These are phyloP conservation scores for Pollenia amentaria DNA, from an alignment of 2,888 invertebrate species.

Conservation along the genomic window DNA sequence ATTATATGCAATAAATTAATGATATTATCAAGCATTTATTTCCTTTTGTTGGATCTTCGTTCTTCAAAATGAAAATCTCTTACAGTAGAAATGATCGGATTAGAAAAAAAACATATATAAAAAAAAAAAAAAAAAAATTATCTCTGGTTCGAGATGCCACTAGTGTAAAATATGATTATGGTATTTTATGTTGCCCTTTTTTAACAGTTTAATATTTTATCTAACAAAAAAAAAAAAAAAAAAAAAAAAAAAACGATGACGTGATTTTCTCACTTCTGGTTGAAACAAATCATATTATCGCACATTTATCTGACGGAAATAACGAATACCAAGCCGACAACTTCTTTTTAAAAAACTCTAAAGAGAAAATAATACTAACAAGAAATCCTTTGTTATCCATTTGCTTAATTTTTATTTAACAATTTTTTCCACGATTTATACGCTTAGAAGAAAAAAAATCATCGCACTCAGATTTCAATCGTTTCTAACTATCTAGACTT, in stretches of 20 bases:
- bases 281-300: background rate
- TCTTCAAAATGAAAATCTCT: no score
- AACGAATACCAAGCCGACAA: background rate
- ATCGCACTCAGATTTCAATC: conserved; percentile 15
- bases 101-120: no score
- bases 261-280: background rate
- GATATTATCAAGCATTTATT: no score
- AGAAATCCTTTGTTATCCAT: background rate
- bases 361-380: background rate
- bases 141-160: no score
- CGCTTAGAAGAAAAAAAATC: conserved; percentile 17
- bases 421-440: conserved; percentile 20
- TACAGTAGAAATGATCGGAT: no score
- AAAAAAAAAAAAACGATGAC: background rate
- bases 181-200: no score
- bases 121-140: no score
- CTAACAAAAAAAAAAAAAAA: background rate
- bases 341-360: background rate
- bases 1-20: no score
- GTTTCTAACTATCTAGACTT: conserved; percentile 13
- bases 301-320: background rate
- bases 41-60: no score
- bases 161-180: no score
- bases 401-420: background rate
- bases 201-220: no score